phyloP scores from a whole-genome alignment of 2,888 invertebrate species.

The Lomographa bimaculata region DNA sequence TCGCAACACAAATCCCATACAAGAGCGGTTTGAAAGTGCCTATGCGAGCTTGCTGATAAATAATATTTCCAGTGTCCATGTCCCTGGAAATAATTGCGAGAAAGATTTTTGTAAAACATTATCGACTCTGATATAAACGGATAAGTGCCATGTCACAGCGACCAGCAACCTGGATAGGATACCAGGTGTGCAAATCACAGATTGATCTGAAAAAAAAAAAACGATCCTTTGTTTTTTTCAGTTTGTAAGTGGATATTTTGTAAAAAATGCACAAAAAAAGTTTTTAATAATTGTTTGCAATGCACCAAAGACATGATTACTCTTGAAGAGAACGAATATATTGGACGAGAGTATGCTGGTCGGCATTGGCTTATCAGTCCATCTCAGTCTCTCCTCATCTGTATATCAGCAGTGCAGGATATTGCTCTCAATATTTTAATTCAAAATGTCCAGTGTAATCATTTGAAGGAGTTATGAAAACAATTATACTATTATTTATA shows the following conservation, averaged over 20 bases:
- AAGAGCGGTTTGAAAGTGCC: not conserved
- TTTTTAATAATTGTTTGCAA: not conserved
- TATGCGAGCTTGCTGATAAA: slow-evolving; percentile 1
- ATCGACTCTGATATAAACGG: not conserved
- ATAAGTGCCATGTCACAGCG: not conserved
- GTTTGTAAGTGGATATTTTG: slow-evolving; percentile 31
- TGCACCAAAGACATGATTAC: slow-evolving; percentile 1
- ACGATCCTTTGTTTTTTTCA: slow-evolving; percentile 7
- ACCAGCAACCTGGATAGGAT: not conserved
- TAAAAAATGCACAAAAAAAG: slow-evolving; percentile 11
- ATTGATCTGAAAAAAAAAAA: slow-evolving; percentile 3
- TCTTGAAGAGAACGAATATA: slow-evolving; percentile 2
- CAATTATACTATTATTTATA: not conserved
- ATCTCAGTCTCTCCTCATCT: slow-evolving; percentile 13
- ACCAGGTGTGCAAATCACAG: slow-evolving; percentile 2
- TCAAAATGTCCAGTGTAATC: not conserved
- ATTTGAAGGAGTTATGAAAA: not conserved
- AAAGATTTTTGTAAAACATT: slow-evolving; percentile 1
- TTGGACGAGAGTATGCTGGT: slow-evolving; percentile 28
- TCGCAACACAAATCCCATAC: not conserved
- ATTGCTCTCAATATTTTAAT: slow-evolving; percentile 1
- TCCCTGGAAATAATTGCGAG: slow-evolving; percentile 16
- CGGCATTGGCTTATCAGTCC: slow-evolving; percentile 30
- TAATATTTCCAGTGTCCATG: slow-evolving; percentile 14
- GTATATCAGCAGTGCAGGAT: slow-evolving; percentile 25